phyloP scores from a whole-genome alignment of 1,140 invertebrate genomes.

The Ceratosolen fusciceps region DNA sequence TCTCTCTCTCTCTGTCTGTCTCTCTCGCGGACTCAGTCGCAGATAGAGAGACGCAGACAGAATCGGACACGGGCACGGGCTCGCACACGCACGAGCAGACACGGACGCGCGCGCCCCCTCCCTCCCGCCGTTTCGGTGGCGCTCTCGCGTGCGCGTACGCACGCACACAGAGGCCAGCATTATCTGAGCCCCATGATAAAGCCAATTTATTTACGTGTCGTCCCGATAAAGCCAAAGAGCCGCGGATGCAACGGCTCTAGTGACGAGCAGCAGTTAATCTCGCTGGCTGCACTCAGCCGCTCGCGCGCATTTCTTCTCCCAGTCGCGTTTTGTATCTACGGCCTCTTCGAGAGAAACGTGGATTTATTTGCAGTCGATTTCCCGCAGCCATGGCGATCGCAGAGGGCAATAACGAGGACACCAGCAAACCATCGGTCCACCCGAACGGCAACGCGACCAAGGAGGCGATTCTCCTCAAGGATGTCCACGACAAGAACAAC shows the following conservation, averaged over 20 bases:
- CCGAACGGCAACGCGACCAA: constrained; percentile 60
- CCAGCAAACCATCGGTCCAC: constrained; percentile 40
- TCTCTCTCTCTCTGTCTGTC: no score
- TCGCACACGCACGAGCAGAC: no score
- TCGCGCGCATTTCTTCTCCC: not conserved
- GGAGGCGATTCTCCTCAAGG: constrained; percentile 62
- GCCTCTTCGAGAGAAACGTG: not conserved
- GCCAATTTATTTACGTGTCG: constrained; percentile 31
- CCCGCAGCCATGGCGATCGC: constrained; percentile 62
- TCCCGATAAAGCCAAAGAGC: constrained; percentile 30
- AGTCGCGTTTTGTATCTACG: not conserved
- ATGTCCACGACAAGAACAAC: constrained; percentile 56
- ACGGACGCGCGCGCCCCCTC: not conserved
- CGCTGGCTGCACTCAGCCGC: not conserved
- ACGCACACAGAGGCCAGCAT: not conserved
- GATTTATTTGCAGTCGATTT: constrained; percentile 53
- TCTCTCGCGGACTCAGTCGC: no score
- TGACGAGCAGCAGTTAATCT: not conserved
- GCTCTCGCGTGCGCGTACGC: no score
- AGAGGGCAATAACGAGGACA: constrained; percentile 57
- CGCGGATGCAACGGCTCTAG: not conserved
- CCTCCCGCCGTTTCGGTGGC: not conserved
- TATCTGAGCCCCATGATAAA: constrained; percentile 27
- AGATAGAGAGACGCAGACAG: no score
- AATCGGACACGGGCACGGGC: no score